Evolutionary conservation across 2,888 invertebrate genomes (phyloP), one percentile per base, ranked within the genome.

Genomic region (Platycheirus albimanus): DNA sequence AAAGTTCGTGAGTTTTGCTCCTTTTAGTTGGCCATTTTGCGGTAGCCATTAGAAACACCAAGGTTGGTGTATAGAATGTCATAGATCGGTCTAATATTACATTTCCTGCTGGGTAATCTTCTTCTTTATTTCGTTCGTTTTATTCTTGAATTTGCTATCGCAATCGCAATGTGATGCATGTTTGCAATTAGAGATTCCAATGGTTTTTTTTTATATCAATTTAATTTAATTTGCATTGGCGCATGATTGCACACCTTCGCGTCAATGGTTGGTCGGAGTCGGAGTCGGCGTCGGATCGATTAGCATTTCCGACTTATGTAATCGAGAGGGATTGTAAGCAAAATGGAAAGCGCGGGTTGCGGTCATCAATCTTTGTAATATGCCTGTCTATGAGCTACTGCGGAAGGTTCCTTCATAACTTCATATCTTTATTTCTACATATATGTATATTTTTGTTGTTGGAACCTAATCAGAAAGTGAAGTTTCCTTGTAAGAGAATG

Each of bases 251-350:
- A 64, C 75, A 75, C 58, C 70, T 80, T 75, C 58, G 20, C 20
- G 36, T n/a, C n/a, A n/a, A n/a, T n/a, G n/a, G n/a, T n/a, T n/a
- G n/a, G n/a, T n/a, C n/a, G n/a, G n/a, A n/a, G n/a, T n/a, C n/a
- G n/a, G n/a, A n/a, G n/a, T n/a, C n/a, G n/a, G n/a, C n/a, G n/a
- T 54, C 63, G 49, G 13, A 51, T 30, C 80, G 70, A 70, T 75
- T 80, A 70, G 70, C 70, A 75, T 75, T 70, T 80, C 80, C 80
- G 70, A 70, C 80, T 80, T 80, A 58, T 63, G 56, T 58, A 70
- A 75, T 69, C 58, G 61, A 47, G 61, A 24, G 15, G 10, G 6
- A 19, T 36, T 28, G 69, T 13, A 13, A 33, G 54, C 13, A 45
- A 63, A 72, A 69, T 74, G 45, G 72, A 75, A 80, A 64, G 45